Percentiles rank a stretch among this genome's conserved stretches.
These are phyloP conservation scores for Eucera pruinosa DNA, from an alignment of 2,888 invertebrate species.

Conservation along the genomic window DNA sequence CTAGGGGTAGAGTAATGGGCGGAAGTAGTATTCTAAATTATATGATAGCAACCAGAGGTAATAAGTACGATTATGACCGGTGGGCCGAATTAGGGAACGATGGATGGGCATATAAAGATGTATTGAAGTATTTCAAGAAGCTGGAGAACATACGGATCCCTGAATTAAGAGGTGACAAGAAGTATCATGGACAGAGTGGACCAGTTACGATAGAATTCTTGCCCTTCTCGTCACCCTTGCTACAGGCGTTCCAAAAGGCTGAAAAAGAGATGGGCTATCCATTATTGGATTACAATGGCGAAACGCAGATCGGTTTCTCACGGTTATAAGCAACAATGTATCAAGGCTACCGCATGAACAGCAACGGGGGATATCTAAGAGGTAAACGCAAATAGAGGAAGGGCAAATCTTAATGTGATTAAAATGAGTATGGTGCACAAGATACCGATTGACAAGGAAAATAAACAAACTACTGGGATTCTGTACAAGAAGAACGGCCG, in stretches of 20 bases:
- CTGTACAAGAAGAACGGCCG: slow-evolving; percentile 90
- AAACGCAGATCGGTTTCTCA: slow-evolving; percentile 93
- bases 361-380: slow-evolving; percentile 93
- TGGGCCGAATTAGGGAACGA: too few relatives aligned
- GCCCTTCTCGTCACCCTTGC: too few relatives aligned
- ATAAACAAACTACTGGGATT: slow-evolving; percentile 91
- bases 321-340: slow-evolving; percentile 95
- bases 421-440: slow-evolving; percentile 92
- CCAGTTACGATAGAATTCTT: too few relatives aligned
- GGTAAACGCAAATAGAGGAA: slow-evolving; percentile 90
- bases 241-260: slow-evolving; percentile 94
- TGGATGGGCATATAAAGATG: too few relatives aligned
- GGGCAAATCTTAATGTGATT: slow-evolving; percentile 93
- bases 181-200: too few relatives aligned
- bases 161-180: too few relatives aligned
- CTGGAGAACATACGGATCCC: too few relatives aligned
- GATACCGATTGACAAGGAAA: slow-evolving; percentile 89
- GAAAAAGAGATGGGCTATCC: slow-evolving; percentile 97
- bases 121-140: too few relatives aligned
- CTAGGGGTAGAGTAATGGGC: too few relatives aligned
- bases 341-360: slow-evolving; percentile 92
- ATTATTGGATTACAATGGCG: slow-evolving; percentile 93
- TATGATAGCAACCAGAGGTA: too few relatives aligned
- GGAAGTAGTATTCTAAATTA: too few relatives aligned
- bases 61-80: too few relatives aligned